Percentiles rank a stretch among this genome's conserved stretches.
phyloP scores from a whole-genome alignment of 2,113 vertebrate genomes.

The Oostethus manadensis region DNA sequence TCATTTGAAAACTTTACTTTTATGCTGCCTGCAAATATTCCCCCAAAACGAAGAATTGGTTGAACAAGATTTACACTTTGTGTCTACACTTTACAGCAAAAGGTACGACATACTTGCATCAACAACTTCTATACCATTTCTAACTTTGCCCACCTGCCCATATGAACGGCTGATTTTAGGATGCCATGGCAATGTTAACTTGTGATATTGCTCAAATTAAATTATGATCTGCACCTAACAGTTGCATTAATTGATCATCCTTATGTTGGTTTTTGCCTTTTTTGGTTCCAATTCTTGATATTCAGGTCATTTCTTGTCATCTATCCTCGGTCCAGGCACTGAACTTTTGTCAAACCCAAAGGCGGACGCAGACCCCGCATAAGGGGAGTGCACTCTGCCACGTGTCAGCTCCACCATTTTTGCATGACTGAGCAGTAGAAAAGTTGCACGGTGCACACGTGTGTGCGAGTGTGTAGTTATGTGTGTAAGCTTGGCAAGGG shows the following conservation, averaged over 20 bases:
- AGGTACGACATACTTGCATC: no score
- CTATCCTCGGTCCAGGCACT: constrained; percentile 5
- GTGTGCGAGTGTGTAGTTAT: neutral
- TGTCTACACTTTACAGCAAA: no score
- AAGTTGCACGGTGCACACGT: neutral
- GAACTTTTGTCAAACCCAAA: constrained; percentile 18
- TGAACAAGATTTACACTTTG: no score
- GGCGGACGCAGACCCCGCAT: constrained; percentile 28
- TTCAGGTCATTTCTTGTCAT: constrained; percentile 30
- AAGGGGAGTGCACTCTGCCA: constrained; percentile 15
- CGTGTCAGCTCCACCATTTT: constrained; percentile 39
- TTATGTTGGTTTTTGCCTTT: neutral
- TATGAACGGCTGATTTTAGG: no score
- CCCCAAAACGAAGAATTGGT: no score
- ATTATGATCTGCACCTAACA: neutral
- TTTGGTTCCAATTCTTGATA: neutral
- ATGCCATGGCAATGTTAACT: no score
- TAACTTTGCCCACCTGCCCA: no score
- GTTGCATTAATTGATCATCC: neutral
- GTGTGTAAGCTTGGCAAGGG: constrained; percentile 41
- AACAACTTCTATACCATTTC: no score
- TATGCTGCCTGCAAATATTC: no score
- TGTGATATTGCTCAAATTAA: neutral
- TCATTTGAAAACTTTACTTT: no score
- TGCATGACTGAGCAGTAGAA: constrained; percentile 29